phyloP scores from a whole-genome alignment of 2,797 vertebrate genomes.

The Neosalanx taihuensis region DNA sequence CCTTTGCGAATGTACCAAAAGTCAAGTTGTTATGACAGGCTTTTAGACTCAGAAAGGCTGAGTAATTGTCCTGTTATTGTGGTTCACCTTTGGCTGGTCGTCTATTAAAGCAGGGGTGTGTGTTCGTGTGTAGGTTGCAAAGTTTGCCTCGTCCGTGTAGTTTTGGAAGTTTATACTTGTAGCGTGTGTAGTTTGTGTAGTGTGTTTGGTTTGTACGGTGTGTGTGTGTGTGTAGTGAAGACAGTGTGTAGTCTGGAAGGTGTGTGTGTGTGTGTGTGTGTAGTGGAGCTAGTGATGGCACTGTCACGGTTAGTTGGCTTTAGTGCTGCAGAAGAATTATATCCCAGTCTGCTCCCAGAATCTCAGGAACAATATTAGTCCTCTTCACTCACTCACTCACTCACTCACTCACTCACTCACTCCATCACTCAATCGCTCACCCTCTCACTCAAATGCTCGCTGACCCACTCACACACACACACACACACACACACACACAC shows the following conservation, averaged over 20 bases:
- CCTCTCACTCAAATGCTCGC: background rate
- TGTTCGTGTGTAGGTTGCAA: too few relatives aligned
- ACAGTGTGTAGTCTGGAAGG: background rate
- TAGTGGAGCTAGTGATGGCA: constrained; percentile 17
- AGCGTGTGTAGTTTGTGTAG: constrained; percentile 8
- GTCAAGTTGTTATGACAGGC: constrained; percentile 52
- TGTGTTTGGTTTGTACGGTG: constrained; percentile 2
- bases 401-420: constrained; percentile 5
- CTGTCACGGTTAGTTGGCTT: constrained; percentile 53
- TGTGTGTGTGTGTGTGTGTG: background rate
- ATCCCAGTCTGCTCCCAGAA: constrained; percentile 21
- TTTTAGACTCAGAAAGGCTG: constrained; percentile 46
- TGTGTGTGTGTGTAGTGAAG: background rate
- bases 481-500: constrained; percentile 1
- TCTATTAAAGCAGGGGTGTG: too few relatives aligned
- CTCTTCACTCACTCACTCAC: background rate
- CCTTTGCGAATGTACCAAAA: constrained; percentile 30
- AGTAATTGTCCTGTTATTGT: constrained; percentile 53
- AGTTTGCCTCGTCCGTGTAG: too few relatives aligned
- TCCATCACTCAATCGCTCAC: constrained; percentile 1
- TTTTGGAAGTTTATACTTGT: background rate
- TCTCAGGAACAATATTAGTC: background rate
- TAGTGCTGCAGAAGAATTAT: constrained; percentile 46
- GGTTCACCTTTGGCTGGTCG: constrained; percentile 39
- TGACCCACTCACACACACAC: constrained; percentile 2